Base-by-base conservation (phyloP, 2,113 vertebrate genomes). In the Mustela nigripes region DNA sequence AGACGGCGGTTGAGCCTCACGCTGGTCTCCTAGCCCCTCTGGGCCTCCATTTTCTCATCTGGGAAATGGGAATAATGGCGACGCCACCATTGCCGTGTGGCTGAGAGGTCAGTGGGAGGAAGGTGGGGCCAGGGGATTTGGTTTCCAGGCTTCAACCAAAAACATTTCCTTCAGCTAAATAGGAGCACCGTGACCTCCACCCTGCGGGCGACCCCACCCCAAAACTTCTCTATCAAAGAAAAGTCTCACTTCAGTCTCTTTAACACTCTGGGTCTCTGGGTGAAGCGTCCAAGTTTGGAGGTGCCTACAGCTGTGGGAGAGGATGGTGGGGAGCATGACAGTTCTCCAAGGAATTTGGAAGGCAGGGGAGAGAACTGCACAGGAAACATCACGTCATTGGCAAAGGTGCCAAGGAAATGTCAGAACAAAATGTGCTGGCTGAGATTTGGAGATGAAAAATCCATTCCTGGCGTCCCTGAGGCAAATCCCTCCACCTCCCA, bases 391-490 rank as follows among this genome's bases (percentile, higher is more conserved):
- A 67, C 45, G 56, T 92, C 95, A 84, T 36, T 56, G 79, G 87
- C 56, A 62, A 28, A 89, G 83, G 94, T 92, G 97, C 98, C 97
- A 98, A 78, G 60, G 50, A 97, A 97, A 91, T 93, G 97, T 96
- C 97, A 97, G 98, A 84, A 97, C 95, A 78, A 45, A 81, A 91
- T 96, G 96, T 97, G 92, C 97, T 79, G 58, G 94, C 97, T 94
- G 92, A 50, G 87, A 82, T 62, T 50, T 31, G 88, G 36, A 80
- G 78, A 89, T 36, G 94, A 89, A 83, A 85, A 97, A 80, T 45
- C 67, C 95, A 31, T 60, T 82, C 74, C 86, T 39, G 79, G 87
- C 74, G 76, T 88, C 83, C 96, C 95, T n/a, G 42, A 89, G 76
- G 94, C 79, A 86, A 69, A 89, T 73, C 71, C 83, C 42, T 82